Conservation (phyloP, 2,888 invertebrate genomes). For the Hartigia nigra region DNA sequence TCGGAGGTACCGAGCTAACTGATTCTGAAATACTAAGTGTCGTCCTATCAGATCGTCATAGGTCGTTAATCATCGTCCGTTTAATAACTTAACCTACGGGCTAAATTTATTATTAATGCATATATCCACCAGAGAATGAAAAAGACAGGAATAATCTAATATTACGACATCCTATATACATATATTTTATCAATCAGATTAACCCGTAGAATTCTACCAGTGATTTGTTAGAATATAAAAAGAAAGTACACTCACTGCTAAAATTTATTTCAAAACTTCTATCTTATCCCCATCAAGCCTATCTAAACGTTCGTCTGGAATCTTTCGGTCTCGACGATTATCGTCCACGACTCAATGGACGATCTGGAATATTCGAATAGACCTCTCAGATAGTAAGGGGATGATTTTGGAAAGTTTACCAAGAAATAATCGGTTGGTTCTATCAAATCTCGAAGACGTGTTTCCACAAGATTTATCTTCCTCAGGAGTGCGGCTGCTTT, state of each 20-base stretch:
- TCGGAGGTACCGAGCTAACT: conserved; percentile 27
- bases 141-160: neutral
- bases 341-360: neutral
- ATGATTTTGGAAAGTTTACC: neutral
- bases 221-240: neutral
- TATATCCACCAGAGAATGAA: conserved; percentile 2
- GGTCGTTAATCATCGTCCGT: conserved; percentile 33
- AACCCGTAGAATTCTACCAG: neutral
- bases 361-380: neutral
- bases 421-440: neutral
- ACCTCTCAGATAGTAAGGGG: neutral
- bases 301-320: neutral
- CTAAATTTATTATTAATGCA: conserved; percentile 25
- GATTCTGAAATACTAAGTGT: conserved; percentile 35
- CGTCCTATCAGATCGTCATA: conserved; percentile 30
- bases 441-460: neutral
- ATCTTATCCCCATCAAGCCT: neutral
- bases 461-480: neutral
- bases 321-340: neutral
- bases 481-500: neutral
- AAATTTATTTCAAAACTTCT: neutral
- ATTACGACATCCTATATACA: neutral
- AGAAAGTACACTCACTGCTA: neutral
- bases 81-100: conserved; percentile 24
- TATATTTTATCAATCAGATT: neutral